Evolutionary conservation across 2,888 invertebrate genomes (phyloP).

Genomic region (Danaus chrysippus): DNA sequence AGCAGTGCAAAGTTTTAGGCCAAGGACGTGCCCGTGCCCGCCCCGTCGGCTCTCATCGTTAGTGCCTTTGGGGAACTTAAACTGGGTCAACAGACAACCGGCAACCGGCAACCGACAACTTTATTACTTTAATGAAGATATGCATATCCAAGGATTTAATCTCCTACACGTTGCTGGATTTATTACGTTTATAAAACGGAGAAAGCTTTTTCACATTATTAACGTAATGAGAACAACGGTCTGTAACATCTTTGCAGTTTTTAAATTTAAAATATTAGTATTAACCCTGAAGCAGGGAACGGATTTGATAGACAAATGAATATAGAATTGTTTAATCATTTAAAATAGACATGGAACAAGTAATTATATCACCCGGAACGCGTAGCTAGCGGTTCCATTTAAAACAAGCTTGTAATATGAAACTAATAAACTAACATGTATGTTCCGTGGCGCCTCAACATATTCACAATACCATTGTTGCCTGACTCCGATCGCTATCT

Average conservation of each 20-base stretch:
- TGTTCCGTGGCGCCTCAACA: slow-evolving; percentile 21
- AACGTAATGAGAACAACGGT: no score
- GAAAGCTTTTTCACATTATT: not conserved
- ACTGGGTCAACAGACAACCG: slow-evolving; percentile 42
- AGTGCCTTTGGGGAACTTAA: slow-evolving; percentile 41
- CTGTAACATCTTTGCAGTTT: no score
- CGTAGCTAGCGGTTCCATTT: slow-evolving; percentile 1
- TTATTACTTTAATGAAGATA: slow-evolving; percentile 5
- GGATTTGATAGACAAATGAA: not conserved
- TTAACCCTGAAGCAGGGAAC: no score
- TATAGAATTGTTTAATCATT: not conserved
- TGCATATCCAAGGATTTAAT: not conserved
- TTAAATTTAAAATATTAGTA: no score
- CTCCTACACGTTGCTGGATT: not conserved
- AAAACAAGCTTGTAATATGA: slow-evolving; percentile 9
- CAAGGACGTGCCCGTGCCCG: slow-evolving; percentile 47
- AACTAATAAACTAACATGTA: slow-evolving; percentile 9
- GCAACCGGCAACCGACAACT: slow-evolving; percentile 11
- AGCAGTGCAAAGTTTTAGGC: slow-evolving; percentile 38
- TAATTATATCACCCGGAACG: slow-evolving; percentile 6
- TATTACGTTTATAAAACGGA: not conserved
- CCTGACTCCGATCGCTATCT: slow-evolving; percentile 39
- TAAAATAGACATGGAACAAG: not conserved
- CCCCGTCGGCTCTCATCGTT: slow-evolving; percentile 50
- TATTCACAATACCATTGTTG: slow-evolving; percentile 24